These are phyloP conservation scores for Thymelicus acteon DNA, from an alignment of 2,888 invertebrate genomes.

Conservation along the genomic window DNA sequence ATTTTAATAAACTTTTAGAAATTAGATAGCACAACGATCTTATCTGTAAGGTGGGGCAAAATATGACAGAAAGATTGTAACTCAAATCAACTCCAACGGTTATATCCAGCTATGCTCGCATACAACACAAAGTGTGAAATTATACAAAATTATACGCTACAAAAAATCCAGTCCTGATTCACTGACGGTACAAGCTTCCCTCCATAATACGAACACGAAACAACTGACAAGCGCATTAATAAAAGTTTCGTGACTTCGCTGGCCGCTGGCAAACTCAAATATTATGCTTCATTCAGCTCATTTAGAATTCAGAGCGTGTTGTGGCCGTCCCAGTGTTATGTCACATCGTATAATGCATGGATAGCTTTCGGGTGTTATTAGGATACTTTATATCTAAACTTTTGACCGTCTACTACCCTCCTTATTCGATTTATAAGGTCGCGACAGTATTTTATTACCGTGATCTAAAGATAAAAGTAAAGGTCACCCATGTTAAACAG, in stretches of 20 bases:
- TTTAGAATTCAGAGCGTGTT: conserved; percentile 66
- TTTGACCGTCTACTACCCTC: conserved; percentile 18
- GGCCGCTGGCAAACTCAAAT: conserved; percentile 56
- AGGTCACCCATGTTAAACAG: conserved; percentile 9
- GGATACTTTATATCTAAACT: conserved; percentile 38
- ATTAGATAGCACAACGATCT: no score
- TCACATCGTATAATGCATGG: conserved; percentile 45
- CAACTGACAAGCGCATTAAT: conserved; percentile 58
- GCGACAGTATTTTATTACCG: conserved; percentile 18
- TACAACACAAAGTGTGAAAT: conserved; percentile 16
- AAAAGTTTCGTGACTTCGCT: conserved; percentile 53
- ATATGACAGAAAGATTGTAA: background rate
- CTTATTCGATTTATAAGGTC: conserved; percentile 24
- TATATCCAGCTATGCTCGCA: background rate
- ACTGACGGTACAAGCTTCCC: conserved; percentile 41
- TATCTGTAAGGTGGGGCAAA: no score
- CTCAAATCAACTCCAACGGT: background rate
- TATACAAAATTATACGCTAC: conserved; percentile 19
- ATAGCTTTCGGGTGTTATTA: conserved; percentile 50
- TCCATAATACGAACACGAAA: conserved; percentile 47
- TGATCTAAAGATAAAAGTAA: conserved; percentile 14
- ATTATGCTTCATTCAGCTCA: conserved; percentile 61
- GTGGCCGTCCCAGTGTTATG: conserved; percentile 48
- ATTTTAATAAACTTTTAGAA: no score
- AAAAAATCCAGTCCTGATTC: conserved; percentile 9